These are phyloP conservation scores for Ceratoteleas bidentatus DNA, from an alignment of 1,140 invertebrate species.

Conservation along the genomic window DNA sequence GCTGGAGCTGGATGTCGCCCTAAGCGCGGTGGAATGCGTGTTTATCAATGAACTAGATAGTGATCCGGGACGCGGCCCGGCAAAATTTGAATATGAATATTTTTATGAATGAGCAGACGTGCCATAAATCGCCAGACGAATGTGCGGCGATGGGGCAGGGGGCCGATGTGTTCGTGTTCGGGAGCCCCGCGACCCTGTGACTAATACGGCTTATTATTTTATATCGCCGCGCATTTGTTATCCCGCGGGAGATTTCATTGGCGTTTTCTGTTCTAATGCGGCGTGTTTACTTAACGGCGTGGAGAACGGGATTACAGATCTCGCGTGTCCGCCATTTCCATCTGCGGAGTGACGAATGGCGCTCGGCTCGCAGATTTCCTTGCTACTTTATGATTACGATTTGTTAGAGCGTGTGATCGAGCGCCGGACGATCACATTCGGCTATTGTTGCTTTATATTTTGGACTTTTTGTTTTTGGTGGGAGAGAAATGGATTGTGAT, in stretches of 20 bases:
- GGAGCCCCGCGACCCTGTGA: constrained; percentile 70
- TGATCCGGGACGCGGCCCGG: constrained; percentile 39
- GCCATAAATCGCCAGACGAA: constrained; percentile 78
- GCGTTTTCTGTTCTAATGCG: constrained; percentile 68
- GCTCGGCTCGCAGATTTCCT: neutral
- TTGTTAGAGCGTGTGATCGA: neutral
- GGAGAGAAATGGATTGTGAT: too few relatives aligned
- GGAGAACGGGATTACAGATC: constrained; percentile 71
- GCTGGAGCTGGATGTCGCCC: constrained; percentile 21
- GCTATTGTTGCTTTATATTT: too few relatives aligned
- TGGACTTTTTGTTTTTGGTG: too few relatives aligned
- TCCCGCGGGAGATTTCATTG: constrained; percentile 59
- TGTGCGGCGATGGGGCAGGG: constrained; percentile 45
- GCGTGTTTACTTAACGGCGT: constrained; percentile 74
- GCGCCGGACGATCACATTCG: too few relatives aligned
- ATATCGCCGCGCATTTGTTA: constrained; percentile 78
- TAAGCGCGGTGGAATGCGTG: constrained; percentile 50
- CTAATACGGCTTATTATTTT: constrained; percentile 81
- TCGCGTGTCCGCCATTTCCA: constrained; percentile 44
- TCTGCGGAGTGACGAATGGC: constrained; percentile 50
- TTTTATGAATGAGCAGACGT: constrained; percentile 80
- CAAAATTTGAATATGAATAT: constrained; percentile 80
- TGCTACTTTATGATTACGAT: neutral
- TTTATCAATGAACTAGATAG: constrained; percentile 67
- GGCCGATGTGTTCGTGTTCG: constrained; percentile 8